Evolutionary conservation across 2,888 invertebrate species (phyloP).

Genomic region (Tenthredo mesomela): DNA sequence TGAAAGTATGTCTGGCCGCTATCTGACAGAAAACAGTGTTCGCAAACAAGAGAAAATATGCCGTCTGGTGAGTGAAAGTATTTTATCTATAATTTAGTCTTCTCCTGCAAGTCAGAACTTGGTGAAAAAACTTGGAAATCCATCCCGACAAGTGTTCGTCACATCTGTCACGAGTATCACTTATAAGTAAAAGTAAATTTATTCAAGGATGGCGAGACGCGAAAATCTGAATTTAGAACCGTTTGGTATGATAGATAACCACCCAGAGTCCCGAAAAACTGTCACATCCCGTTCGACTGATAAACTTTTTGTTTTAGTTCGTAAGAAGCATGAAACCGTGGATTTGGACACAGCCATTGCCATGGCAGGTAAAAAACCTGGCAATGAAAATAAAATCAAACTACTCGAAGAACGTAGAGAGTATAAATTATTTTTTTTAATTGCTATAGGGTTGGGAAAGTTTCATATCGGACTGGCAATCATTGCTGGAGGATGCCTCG

Average conservation of each 20-base stretch:
- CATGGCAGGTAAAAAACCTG: slow-evolving; percentile 1
- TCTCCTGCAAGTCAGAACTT: not conserved
- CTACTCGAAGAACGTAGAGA: not conserved
- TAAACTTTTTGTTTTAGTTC: not conserved
- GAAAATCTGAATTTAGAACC: not conserved
- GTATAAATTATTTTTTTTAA: not conserved
- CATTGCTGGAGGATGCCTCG: slow-evolving; percentile 21
- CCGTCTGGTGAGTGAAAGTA: not conserved
- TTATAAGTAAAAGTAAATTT: not conserved
- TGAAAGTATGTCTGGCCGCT: not conserved
- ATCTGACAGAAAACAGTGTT: not conserved
- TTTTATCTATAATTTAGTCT: not conserved
- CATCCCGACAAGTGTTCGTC: not conserved
- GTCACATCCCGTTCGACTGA: not conserved
- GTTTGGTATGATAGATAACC: not conserved
- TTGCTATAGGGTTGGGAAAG: not conserved
- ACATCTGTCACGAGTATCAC: not conserved
- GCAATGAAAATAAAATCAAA: not conserved
- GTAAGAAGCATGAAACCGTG: not conserved
- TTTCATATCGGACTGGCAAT: slow-evolving; percentile 14
- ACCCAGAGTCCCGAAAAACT: not conserved
- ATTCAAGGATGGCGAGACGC: too few relatives aligned
- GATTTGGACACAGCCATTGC: slow-evolving; percentile 33
- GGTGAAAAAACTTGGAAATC: not conserved
- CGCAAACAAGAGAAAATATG: not conserved